These are phyloP conservation scores for Falco naumanni DNA, from an alignment of 2,797 vertebrate genomes.

Conservation along the genomic window DNA sequence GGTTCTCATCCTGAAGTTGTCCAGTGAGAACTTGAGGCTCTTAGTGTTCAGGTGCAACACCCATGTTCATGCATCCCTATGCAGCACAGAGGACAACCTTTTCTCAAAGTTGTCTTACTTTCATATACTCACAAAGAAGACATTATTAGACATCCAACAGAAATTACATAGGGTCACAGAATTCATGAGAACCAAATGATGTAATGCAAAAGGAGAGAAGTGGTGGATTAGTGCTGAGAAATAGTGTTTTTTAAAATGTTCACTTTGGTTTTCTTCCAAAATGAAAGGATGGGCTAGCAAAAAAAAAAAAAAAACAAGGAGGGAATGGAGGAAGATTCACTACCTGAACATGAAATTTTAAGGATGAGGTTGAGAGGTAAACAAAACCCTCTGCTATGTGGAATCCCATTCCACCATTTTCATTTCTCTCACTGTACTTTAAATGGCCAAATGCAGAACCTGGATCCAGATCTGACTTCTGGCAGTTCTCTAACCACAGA, in stretches of 20 bases:
- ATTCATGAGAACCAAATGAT: neutral
- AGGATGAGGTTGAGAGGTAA: neutral
- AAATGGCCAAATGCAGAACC: neutral
- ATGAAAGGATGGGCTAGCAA: neutral
- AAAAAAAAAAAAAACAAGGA: neutral
- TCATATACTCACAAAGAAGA: neutral
- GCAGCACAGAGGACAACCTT: neutral
- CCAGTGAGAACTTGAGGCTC: neutral
- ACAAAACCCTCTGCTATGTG: neutral
- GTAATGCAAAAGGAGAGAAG: neutral
- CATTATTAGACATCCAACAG: neutral
- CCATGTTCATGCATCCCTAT: accelerated
- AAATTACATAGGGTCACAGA: accelerated
- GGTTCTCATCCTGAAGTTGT: neutral
- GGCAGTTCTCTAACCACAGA: neutral
- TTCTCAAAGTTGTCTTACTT: neutral
- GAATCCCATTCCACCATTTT: neutral
- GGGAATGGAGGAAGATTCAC: neutral
- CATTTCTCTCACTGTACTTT: neutral
- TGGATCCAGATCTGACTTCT: neutral
- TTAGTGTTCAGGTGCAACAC: neutral
- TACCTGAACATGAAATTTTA: neutral
- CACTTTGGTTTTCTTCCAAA: neutral
- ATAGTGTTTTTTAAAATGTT: neutral
- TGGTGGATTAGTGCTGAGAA: neutral